phyloP scores from a whole-genome alignment of 2,888 invertebrate genomes.

The Protula sp. region DNA sequence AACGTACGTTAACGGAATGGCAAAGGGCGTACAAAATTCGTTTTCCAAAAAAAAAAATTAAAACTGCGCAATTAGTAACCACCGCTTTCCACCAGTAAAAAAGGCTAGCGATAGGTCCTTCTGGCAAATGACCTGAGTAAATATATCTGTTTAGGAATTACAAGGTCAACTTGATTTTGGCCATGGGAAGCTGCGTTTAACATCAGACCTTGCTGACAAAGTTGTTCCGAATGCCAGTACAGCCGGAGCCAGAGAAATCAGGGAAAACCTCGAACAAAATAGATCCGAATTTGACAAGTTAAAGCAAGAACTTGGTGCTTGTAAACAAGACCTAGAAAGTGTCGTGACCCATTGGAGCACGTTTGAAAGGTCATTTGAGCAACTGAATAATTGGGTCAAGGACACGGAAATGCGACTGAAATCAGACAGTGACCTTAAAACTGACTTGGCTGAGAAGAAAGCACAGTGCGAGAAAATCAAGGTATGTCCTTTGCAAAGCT shows the following conservation, averaged over 20 bases:
- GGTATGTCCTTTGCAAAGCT: conserved; percentile 28
- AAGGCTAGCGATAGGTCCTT: no score
- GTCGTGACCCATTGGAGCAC: conserved; percentile 78
- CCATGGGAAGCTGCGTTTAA: conserved; percentile 67
- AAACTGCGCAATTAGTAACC: no score
- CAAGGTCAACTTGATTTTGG: conserved; percentile 90
- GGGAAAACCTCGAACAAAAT: conserved; percentile 82
- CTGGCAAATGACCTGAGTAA: neutral
- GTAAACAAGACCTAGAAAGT: conserved; percentile 65
- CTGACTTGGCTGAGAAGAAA: conserved; percentile 86
- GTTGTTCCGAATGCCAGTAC: conserved; percentile 89
- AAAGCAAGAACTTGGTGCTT: conserved; percentile 55
- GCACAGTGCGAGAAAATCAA: conserved; percentile 82
- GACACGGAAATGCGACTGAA: conserved; percentile 73
- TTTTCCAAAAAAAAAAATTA: no score
- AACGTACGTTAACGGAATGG: no score
- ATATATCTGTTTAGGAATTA: conserved; percentile 66
- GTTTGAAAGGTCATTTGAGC: conserved; percentile 69
- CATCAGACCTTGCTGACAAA: conserved; percentile 84
- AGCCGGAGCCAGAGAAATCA: conserved; percentile 79
- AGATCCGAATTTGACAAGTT: conserved; percentile 87
- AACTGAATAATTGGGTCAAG: conserved; percentile 74
- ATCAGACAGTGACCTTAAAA: conserved; percentile 76
- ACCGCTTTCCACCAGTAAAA: no score
- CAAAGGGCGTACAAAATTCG: no score